phyloP scores from a whole-genome alignment of 1,140 invertebrate species.

The Ceratina japonica region DNA sequence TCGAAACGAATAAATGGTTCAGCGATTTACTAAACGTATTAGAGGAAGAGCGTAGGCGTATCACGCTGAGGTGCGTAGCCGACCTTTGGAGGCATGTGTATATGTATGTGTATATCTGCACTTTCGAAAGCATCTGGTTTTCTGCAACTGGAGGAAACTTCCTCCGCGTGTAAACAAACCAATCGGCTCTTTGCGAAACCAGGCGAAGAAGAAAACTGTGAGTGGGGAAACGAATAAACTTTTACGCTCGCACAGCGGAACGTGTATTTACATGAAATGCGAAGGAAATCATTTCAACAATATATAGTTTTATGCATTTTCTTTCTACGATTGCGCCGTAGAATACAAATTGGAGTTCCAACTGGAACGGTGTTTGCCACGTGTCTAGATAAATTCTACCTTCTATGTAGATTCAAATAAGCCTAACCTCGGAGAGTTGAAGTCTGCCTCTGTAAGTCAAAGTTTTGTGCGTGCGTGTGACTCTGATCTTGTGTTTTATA shows the following conservation, averaged over 20 bases:
- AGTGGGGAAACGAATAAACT: background rate
- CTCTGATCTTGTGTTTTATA: constrained; percentile 69
- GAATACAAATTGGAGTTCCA: too few relatives aligned
- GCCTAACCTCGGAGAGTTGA: too few relatives aligned
- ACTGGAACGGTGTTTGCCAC: too few relatives aligned
- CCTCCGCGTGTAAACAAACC: constrained; percentile 44
- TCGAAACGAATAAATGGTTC: background rate
- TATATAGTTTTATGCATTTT: too few relatives aligned
- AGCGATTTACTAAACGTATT: background rate
- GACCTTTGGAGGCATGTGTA: constrained; percentile 38
- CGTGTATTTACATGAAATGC: constrained; percentile 21
- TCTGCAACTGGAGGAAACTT: constrained; percentile 48
- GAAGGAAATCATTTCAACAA: constrained; percentile 12
- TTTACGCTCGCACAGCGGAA: background rate
- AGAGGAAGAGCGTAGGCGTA: constrained; percentile 33
- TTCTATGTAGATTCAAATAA: too few relatives aligned
- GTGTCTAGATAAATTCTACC: too few relatives aligned
- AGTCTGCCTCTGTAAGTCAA: too few relatives aligned
- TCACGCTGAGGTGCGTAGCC: constrained; percentile 44
- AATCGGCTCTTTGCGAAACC: constrained; percentile 16
- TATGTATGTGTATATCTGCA: constrained; percentile 28
- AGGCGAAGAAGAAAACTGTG: background rate
- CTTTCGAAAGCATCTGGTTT: constrained; percentile 56
- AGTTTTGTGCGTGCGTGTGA: constrained; percentile 38
- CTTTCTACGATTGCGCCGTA: too few relatives aligned